Conservation (phyloP, 2,797 vertebrate genomes). For the Eospalax fontanierii region DNA sequence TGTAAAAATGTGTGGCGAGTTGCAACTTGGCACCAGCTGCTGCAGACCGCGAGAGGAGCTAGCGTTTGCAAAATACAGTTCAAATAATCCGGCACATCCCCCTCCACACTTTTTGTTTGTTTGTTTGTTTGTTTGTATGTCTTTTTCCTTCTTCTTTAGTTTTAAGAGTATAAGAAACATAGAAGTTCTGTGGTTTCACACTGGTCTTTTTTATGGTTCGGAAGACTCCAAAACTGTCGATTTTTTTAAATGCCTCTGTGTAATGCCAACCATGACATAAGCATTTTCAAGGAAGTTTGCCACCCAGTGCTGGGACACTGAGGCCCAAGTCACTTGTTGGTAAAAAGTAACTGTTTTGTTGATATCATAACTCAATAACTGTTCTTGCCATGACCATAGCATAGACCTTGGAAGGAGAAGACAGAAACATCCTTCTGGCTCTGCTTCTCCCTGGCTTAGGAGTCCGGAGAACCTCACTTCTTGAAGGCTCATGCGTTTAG, state of each 20-base stretch:
- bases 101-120: neutral
- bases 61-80: conserved; percentile 87
- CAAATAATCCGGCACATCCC: conserved; percentile 81
- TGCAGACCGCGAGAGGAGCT: conserved; percentile 79
- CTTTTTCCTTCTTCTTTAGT: conserved; percentile 79
- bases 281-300: conserved; percentile 70
- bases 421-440: neutral
- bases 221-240: conserved; percentile 87
- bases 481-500: neutral
- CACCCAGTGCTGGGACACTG: neutral
- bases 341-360: conserved; percentile 37
- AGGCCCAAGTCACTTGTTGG: neutral
- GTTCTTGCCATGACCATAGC: conserved; percentile 27
- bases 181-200: conserved; percentile 90
- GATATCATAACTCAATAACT: conserved; percentile 18
- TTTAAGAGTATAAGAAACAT: conserved; percentile 84
- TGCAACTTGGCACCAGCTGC: conserved; percentile 85
- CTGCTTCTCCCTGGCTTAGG: neutral
- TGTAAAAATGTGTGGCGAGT: conserved; percentile 84
- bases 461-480: neutral
- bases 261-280: conserved; percentile 80
- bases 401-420: neutral
- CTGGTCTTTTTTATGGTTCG: conserved; percentile 87
- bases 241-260: conserved; percentile 81
- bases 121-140: neutral